Evolutionary conservation across 92 coral and sea anemone species (phyloP).

Genomic region (Palythoa grandis): DNA sequence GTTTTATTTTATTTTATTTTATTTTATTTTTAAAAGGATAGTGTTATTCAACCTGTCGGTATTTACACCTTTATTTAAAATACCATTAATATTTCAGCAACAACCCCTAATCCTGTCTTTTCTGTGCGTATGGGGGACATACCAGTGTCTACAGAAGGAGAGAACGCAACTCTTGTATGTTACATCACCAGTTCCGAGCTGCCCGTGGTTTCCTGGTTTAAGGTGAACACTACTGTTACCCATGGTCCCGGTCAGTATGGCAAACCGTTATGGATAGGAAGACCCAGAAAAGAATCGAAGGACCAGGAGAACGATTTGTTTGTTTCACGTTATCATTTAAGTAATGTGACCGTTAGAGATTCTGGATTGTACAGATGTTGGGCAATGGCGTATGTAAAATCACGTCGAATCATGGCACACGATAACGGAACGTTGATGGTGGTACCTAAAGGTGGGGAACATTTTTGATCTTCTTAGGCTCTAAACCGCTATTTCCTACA

Average conservation of each 20-base stretch:
- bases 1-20: too few species aligned
- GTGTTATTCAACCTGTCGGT: too few species aligned
- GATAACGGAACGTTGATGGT: conserved; percentile 6
- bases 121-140: neutral
- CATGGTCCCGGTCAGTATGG: neutral
- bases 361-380: conserved; percentile 16
- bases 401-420: neutral
- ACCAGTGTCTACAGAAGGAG: neutral
- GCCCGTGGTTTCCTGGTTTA: neutral
- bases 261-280: neutral
- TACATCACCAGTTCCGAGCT: neutral
- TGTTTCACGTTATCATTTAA: neutral
- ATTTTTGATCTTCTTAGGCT: too few species aligned
- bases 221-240: neutral
- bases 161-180: neutral
- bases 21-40: too few species aligned
- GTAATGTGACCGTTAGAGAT: conserved; percentile 7
- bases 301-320: neutral
- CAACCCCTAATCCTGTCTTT: neutral
- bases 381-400: neutral
- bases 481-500: too few species aligned
- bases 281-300: neutral
- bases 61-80: too few species aligned
- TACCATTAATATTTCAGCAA: neutral
- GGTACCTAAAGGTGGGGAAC: neutral